Base-by-base conservation (phyloP, 2,113 vertebrate species). In the Lophius piscatorius region DNA sequence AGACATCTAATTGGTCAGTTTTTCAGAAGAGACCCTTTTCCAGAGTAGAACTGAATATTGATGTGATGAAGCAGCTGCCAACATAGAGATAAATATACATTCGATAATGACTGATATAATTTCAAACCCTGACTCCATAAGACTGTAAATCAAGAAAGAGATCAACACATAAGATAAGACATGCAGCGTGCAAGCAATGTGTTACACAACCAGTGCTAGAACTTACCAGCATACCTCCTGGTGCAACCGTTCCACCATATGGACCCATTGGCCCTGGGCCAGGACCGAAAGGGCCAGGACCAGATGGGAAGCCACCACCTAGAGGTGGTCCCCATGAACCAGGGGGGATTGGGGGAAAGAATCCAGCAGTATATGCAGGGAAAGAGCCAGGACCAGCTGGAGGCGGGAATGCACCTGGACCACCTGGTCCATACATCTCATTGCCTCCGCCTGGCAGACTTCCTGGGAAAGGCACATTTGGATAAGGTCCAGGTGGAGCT, bases 161-260 rank as follows among this genome's bases (percentile, higher is more conserved):
- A 40, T 1, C 6, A 56, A 23, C 46, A 47, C 44, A 51, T 4
- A 46, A 48, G 42, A 21, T 36, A 33, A 39, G 21, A 55, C 61
- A 59, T 10, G 36, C 18, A 68, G 42, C 18, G 72, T 68, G 64
- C 66, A 81, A 62, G 62, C 36, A 29, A 22, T 12, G 40, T 3
- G 13, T n/a, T 24, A 9, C 18, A 4, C 18, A 12, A 14, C 17
- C 10, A 40, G 16, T 0, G 8, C 3, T 3, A 0, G 36, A 71
- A 89, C 92, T 91, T 73, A 93, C 92, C 89, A 91, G 44, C 63
- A 86, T 85, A 38, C 89, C 88, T 56, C 90, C 89, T 28, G 90
- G 87, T 59, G 84, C 85, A 2, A 84, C 35, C 9, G 88, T 87
- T 0, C 90, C 90, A 1, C 89, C 91, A 0, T 90, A 93, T 0